Evolutionary conservation across 2,888 invertebrate species (phyloP).

Genomic region (Nymphalis c-album): DNA sequence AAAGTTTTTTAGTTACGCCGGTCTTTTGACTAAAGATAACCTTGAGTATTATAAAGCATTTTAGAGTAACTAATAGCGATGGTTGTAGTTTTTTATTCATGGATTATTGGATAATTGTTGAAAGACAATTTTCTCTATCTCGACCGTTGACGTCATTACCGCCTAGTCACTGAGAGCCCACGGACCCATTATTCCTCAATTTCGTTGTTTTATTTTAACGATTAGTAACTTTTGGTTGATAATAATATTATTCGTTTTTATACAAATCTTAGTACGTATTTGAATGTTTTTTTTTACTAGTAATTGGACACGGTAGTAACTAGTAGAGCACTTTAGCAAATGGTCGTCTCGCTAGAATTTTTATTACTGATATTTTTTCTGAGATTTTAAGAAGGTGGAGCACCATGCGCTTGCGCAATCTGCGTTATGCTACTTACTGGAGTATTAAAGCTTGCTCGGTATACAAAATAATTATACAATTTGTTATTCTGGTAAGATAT

Average conservation of each 20-base stretch:
- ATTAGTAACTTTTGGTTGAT: conserved; percentile 76
- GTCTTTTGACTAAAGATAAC: conserved; percentile 51
- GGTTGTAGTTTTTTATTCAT: conserved; percentile 55
- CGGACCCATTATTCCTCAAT: conserved; percentile 66
- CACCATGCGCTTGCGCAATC: conserved; percentile 48
- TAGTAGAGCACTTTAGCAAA: conserved; percentile 74
- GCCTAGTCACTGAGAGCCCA: conserved; percentile 81
- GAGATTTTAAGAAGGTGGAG: conserved; percentile 66
- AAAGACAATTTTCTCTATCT: conserved; percentile 53
- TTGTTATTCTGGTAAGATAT: conserved; percentile 80
- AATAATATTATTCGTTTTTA: conserved; percentile 75
- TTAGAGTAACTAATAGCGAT: conserved; percentile 54
- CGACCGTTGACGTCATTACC: conserved; percentile 67
- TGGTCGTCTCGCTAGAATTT: conserved; percentile 76
- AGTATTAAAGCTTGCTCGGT: conserved; percentile 75
- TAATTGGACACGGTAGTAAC: conserved; percentile 77
- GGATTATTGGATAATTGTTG: conserved; percentile 54
- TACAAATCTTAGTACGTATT: conserved; percentile 67
- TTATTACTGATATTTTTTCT: conserved; percentile 58
- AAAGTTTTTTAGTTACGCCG: conserved; percentile 46
- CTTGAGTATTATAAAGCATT: conserved; percentile 74
- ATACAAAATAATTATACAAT: conserved; percentile 76
- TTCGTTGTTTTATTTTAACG: conserved; percentile 63
- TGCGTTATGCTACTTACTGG: conserved; percentile 62
- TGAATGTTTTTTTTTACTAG: conserved; percentile 54